Base-by-base conservation (phyloP, 2,113 vertebrate genomes). In the Leuciscus idus region DNA sequence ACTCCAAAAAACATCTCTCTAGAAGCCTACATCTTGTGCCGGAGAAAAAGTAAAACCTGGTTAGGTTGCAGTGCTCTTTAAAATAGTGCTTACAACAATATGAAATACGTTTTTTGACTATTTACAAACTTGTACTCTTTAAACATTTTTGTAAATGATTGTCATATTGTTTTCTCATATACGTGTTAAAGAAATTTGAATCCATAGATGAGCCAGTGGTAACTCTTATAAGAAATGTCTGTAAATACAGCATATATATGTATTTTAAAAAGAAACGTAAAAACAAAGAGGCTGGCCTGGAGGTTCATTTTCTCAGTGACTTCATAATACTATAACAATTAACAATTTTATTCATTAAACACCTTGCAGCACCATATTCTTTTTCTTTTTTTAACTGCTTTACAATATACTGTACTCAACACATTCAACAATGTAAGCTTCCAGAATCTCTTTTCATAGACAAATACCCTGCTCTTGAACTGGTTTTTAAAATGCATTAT, bases 21-120 rank as follows among this genome's bases (percentile, higher is more conserved):
- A 91, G 50, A 50, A 81, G 85, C 87, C 84, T 87, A 92, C 88
- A 76, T 87, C 87, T 81, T 85, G 92, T 91, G 91, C 90, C 89
- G 74, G 76, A 92, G 83, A 81, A 74, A 66, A 91, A 85, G 83
- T 72, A 77, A 85, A 86, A 79, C 79, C 87, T 89, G 79, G 28
- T 84, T 55, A 89, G 68, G 85, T 87, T 87, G 79, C 75, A 55
- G 90, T 93, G 91, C 77, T 81, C 50, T 89, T 86, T 87, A 84
- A 89, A 91, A 91, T 84, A 87, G 92, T 92, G 90, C 87, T 90
- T 81, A 88, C 81, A 86, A 91, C 64, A 87, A 89, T 78, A 88
- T 90, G 89, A 90, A 87, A 87, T 91, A 76, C 57, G 6, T 39
- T 86, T 84, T 72, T 88, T 90, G 62, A 64, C 72, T 19, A 85